Base-by-base conservation (phyloP, 2,888 invertebrate genomes). In the Adela reaumurella region DNA sequence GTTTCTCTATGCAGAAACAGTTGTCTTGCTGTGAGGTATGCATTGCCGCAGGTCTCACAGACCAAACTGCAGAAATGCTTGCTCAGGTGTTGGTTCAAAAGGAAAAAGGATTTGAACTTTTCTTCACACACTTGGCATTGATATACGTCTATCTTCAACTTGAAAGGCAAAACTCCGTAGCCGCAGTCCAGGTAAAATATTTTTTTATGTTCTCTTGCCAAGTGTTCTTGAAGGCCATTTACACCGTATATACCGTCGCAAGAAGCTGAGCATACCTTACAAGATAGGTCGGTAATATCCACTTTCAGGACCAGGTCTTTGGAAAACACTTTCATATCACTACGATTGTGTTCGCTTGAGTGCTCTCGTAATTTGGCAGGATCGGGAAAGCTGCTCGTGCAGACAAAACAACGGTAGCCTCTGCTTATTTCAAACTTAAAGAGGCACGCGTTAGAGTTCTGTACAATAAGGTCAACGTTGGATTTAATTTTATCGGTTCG, bases 151-250 rank as follows among this genome's bases (percentile, higher is more conserved):
- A 56, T 19, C 5, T 59, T 57, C 59, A 70, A 59, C 14, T 63
- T 61, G 49, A 63, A 71, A 50, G 66, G 70, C 0, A 62, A 68
- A 60, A 71, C 64, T 0, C 70, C 69, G 43, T 67, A 69, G 2
- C 57, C 58, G 1, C 62, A 35, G n/a, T 35, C 61, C 2, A 53
- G 47, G 47, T 46, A 55, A 48, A 71, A 68, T 2, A 56, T 50
- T 24, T 54, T 59, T 2, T 52, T 54, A 50, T 71, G 71, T 4
- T 44, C 51, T 0, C 1, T 49, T 41, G 49, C 53, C 44, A 71
- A 59, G 59, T 71, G 70, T 4, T 56, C 52, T 49, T 62, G 56
- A 1, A 66, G 52, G 1, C 28, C 29, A 19, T 60, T 35, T 54
- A 70, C 53, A 56, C 63, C 56, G 19, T n/a, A n/a, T 1, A 70